Conservation (phyloP, 2,113 vertebrate genomes). For the Phoenicopterus ruber region DNA sequence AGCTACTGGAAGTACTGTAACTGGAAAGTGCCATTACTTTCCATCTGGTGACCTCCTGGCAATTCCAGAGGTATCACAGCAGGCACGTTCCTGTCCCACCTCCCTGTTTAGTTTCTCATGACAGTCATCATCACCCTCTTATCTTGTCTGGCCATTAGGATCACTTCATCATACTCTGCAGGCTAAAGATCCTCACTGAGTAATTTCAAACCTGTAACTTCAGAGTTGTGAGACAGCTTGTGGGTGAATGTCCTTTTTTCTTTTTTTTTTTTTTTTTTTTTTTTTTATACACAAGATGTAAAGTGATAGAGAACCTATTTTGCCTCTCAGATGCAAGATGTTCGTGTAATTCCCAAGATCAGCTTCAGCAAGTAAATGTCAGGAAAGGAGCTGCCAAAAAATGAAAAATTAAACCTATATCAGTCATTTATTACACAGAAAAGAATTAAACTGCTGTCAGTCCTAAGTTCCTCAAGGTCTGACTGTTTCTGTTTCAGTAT, state of each 20-base stretch:
- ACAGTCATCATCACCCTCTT: not conserved
- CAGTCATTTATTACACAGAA: not conserved
- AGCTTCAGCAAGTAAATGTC: not conserved
- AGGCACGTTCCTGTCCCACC: not conserved
- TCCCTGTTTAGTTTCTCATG: not conserved
- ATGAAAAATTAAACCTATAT: not conserved
- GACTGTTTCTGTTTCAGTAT: not conserved
- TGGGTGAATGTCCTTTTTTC: not conserved
- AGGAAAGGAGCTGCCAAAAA: not conserved
- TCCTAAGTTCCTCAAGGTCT: not conserved
- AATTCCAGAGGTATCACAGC: not conserved
- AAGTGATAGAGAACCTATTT: not conserved
- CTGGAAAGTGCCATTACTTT: not conserved
- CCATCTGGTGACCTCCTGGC: not conserved
- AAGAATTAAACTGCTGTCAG: not conserved
- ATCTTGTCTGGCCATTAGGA: not conserved
- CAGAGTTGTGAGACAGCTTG: not conserved
- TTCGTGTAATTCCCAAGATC: not conserved
- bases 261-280: too few species aligned
- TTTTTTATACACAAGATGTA: too few species aligned
- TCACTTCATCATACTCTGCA: not conserved
- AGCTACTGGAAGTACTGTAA: not conserved
- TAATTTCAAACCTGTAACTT: not conserved
- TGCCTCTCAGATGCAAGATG: not conserved
- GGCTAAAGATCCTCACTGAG: not conserved